Conservation (phyloP, 2,797 vertebrate genomes). For the Falco rusticolus region DNA sequence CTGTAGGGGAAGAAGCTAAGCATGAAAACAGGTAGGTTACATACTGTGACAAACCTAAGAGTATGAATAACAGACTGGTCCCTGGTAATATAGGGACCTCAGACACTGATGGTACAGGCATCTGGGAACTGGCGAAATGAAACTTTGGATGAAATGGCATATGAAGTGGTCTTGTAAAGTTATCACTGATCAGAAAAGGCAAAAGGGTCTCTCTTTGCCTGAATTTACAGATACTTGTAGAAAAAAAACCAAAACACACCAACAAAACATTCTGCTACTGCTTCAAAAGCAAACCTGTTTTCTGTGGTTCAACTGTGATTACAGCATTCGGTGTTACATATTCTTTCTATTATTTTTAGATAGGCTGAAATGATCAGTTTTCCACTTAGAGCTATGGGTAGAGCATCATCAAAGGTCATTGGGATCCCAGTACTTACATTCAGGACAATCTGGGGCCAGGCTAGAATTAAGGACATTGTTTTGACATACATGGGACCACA, state of each 20-base stretch:
- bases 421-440: not conserved
- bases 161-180: not conserved
- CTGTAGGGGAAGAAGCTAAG: not conserved
- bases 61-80: not conserved
- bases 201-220: not conserved
- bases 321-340: not conserved
- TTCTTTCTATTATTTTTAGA: not conserved
- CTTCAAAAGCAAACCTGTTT: not conserved
- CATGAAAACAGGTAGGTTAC: not conserved
- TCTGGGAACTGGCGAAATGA: not conserved
- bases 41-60: not conserved
- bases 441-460: not conserved
- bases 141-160: not conserved
- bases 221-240: not conserved
- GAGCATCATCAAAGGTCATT: not conserved
- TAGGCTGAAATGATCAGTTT: not conserved
- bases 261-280: not conserved
- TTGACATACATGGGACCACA: rapidly evolving
- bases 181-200: not conserved
- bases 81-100: not conserved
- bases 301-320: not conserved
- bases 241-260: not conserved
- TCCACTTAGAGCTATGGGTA: not conserved
- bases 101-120: not conserved
- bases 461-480: not conserved